A percentile compares a stretch with the other conserved stretches of the same genome.
Evolutionary conservation across 2,888 invertebrate species (phyloP).

Genomic region (Eupithecia insigniata): DNA sequence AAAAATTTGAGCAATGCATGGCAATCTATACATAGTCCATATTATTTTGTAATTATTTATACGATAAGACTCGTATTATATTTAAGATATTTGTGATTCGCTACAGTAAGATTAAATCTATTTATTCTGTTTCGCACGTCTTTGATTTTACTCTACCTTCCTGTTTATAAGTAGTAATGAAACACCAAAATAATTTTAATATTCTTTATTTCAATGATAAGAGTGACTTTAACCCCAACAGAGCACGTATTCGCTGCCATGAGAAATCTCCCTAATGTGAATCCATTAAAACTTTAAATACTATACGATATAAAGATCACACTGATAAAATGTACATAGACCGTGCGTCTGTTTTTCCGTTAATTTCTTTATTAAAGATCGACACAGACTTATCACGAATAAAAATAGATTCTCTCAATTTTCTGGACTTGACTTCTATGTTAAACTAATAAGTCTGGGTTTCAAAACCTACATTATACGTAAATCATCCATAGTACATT

Average conservation of each 20-base stretch:
- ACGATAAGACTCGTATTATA: conserved; percentile 6
- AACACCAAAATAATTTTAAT: conserved; percentile 28
- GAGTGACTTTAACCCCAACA: conserved; percentile 40
- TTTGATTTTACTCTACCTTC: conserved; percentile 18
- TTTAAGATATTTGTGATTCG: conserved; percentile 23
- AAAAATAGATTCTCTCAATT: background rate
- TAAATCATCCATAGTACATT: background rate
- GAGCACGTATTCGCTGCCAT: conserved; percentile 22
- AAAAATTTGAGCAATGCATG: conserved; percentile 19
- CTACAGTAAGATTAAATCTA: conserved; percentile 24
- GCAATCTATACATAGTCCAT: conserved; percentile 12
- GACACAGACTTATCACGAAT: background rate
- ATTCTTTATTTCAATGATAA: conserved; percentile 34
- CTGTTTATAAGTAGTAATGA: conserved; percentile 5
- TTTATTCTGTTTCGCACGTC: conserved; percentile 31
- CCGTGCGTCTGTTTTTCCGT: conserved; percentile 10
- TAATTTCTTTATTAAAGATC: background rate
- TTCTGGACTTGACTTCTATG: background rate
- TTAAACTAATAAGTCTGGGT: background rate
- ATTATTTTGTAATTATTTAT: conserved; percentile 25
- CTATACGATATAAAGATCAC: conserved; percentile 27
- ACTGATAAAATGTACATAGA: conserved; percentile 28
- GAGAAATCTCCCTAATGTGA: conserved; percentile 29
- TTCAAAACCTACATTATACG: background rate
- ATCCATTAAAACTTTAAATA: conserved; percentile 37